Percentiles rank a stretch among this genome's conserved stretches.
Conservation (phyloP, 1,140 invertebrate species). For the Panonychus citri region DNA sequence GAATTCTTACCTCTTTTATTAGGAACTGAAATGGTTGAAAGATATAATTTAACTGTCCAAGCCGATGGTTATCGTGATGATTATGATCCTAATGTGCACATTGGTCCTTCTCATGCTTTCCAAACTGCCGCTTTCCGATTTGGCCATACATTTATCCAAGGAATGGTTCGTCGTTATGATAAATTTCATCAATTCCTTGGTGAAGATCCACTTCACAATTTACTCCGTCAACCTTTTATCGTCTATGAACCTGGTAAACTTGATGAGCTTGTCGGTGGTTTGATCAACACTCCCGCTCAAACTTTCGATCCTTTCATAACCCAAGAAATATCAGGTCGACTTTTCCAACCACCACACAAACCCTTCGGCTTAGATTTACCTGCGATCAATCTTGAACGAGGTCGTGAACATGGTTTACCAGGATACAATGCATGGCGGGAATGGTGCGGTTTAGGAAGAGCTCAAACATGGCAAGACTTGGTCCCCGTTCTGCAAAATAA, state of each 20-base stretch:
- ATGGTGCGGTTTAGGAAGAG: conserved; percentile 33
- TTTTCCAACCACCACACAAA: conserved; percentile 34
- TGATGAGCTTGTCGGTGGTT: conserved; percentile 72
- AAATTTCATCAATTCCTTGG: conserved; percentile 20
- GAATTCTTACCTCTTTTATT: conserved; percentile 27
- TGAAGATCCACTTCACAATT: conserved; percentile 56
- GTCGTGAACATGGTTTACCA: conserved; percentile 63
- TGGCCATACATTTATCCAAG: conserved; percentile 26
- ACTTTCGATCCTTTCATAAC: conserved; percentile 85
- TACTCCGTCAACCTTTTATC: conserved; percentile 66
- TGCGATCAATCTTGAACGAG: conserved; percentile 61
- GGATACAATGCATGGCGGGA: conserved; percentile 48
- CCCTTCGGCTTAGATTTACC: conserved; percentile 55
- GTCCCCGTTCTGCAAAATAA: conserved; percentile 13
- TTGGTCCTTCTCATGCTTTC: conserved; percentile 25
- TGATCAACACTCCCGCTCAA: conserved; percentile 77
- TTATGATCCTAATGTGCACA: conserved; percentile 24
- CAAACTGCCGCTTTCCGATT: conserved; percentile 26
- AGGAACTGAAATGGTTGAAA: conserved; percentile 17
- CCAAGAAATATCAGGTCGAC: conserved; percentile 40
- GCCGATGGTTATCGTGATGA: conserved; percentile 17
- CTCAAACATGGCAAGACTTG: conserved; percentile 17
- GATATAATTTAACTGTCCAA: conserved; percentile 14
- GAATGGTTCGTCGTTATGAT: conserved; percentile 12
- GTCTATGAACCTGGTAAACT: conserved; percentile 68